phyloP scores from a whole-genome alignment of 2,113 vertebrate genomes.

The Paramormyrops kingsleyae region DNA sequence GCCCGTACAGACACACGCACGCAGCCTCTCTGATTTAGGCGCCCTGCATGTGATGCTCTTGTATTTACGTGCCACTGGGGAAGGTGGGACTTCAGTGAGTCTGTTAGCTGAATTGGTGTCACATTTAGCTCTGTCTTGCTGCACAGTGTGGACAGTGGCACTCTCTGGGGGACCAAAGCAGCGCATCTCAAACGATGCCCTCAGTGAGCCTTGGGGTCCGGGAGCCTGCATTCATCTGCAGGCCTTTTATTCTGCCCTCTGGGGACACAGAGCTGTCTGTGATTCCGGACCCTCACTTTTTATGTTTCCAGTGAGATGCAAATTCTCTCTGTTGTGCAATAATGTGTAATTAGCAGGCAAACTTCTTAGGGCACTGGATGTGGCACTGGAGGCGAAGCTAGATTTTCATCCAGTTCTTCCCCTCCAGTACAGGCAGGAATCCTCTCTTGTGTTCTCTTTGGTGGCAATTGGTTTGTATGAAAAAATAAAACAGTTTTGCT shows the following conservation, averaged over 20 bases:
- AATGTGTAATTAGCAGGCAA: conserved; percentile 6
- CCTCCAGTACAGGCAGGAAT: background rate
- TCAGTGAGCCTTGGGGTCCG: background rate
- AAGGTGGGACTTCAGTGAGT: conserved; percentile 30
- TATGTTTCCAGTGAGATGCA: background rate
- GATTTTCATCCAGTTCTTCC: background rate
- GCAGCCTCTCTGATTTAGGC: background rate
- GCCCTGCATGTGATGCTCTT: background rate
- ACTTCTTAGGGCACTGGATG: background rate
- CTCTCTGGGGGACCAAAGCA: background rate
- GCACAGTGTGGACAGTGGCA: background rate
- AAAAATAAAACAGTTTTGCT: background rate
- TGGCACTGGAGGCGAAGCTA: background rate
- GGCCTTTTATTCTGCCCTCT: background rate
- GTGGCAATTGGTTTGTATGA: background rate
- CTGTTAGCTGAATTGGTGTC: background rate
- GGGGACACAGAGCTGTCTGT: background rate
- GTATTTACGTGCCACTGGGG: conserved; percentile 36
- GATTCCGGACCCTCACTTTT: conserved; percentile 10
- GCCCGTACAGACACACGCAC: background rate
- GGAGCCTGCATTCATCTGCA: background rate
- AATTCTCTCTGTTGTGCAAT: conserved; percentile 11
- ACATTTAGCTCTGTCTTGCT: background rate
- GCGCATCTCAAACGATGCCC: background rate
- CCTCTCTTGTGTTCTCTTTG: background rate